Conservation (phyloP, 2,888 invertebrate species). For the Diploptera punctata region DNA sequence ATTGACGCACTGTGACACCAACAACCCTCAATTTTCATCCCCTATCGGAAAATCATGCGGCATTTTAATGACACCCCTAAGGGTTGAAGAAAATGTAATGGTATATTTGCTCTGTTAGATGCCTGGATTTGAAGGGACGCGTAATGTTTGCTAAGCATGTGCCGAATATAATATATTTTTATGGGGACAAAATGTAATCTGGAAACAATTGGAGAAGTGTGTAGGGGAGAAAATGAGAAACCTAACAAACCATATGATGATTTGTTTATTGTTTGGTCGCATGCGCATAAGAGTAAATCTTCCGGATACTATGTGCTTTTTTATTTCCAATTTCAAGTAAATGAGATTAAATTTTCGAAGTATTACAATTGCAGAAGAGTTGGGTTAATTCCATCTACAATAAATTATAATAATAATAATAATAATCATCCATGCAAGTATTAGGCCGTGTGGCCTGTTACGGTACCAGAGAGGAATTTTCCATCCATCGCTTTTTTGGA, state of each 20-base stretch:
- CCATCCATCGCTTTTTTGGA: too few relatives aligned
- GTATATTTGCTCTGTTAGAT: not conserved
- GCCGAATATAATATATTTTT: too few relatives aligned
- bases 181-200: not conserved
- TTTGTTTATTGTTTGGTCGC: not conserved
- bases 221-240: not conserved
- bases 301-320: too few relatives aligned
- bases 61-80: not conserved
- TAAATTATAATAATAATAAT: too few relatives aligned
- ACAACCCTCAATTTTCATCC: constrained; percentile 4
- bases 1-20: not conserved
- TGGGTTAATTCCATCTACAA: too few relatives aligned
- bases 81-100: not conserved
- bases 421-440: too few relatives aligned
- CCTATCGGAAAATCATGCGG: constrained; percentile 2
- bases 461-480: too few relatives aligned
- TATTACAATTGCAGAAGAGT: too few relatives aligned
- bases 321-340: too few relatives aligned
- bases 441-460: too few relatives aligned
- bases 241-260: not conserved
- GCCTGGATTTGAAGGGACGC: not conserved
- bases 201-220: not conserved
- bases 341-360: too few relatives aligned
- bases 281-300: not conserved
- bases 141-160: not conserved